Evolutionary conservation across 1,140 invertebrate species (phyloP).

Genomic region (Polypedilum pembai): DNA sequence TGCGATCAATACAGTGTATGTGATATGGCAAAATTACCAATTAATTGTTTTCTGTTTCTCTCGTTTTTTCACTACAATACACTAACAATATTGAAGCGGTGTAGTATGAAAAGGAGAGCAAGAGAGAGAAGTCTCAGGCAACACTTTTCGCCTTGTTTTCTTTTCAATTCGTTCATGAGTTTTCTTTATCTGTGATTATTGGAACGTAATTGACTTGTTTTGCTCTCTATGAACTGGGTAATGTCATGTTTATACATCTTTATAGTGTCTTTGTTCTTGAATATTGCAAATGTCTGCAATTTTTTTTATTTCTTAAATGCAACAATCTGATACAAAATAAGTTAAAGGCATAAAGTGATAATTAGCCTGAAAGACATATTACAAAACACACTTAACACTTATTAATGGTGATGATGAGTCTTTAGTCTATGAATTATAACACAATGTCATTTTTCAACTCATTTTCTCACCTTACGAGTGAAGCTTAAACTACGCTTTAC

Average conservation of each 20-base stretch:
- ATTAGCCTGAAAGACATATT: background rate
- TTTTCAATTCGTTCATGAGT: background rate
- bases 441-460: background rate
- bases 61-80: background rate
- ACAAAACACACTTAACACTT: background rate
- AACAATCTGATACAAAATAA: background rate
- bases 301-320: background rate
- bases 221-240: background rate
- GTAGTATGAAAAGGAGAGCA: background rate
- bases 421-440: background rate
- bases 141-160: background rate
- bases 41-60: constrained; percentile 2
- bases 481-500: background rate
- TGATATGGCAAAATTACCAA: constrained; percentile 17
- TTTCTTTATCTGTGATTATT: constrained; percentile 14
- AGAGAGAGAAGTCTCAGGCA: too few relatives aligned
- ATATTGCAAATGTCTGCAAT: background rate
- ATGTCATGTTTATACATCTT: constrained; percentile 13
- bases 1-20: background rate
- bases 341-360: background rate
- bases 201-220: constrained; percentile 17
- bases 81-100: background rate
- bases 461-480: background rate
- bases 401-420: background rate
- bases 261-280: background rate